These are phyloP conservation scores for Augochlorella aurata DNA, from an alignment of 2,888 invertebrate genomes.

Conservation along the genomic window DNA sequence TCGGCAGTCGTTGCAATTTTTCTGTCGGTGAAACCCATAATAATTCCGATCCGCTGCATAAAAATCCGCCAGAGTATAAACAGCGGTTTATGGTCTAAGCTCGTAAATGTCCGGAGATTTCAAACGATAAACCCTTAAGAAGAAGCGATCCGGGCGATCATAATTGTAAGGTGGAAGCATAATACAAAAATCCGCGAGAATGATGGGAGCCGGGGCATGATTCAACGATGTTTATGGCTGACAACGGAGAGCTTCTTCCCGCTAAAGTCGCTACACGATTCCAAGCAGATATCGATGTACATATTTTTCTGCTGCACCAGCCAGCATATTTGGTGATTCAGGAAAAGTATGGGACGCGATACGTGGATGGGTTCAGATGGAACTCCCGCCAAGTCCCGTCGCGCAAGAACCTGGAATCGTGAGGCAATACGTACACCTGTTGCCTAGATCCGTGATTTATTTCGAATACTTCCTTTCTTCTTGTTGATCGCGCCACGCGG, in stretches of 20 bases:
- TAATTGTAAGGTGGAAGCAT: background rate
- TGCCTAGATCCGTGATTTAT: slow-evolving; percentile 74
- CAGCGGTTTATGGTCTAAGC: background rate
- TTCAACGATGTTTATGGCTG: slow-evolving; percentile 7
- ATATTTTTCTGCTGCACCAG: slow-evolving; percentile 42
- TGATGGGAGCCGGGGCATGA: background rate
- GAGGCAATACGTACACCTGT: slow-evolving; percentile 75
- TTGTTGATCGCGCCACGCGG: slow-evolving; percentile 57
- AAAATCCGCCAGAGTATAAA: background rate
- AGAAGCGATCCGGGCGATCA: background rate
- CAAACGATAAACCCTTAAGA: background rate
- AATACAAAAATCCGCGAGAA: background rate
- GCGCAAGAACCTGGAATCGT: slow-evolving; percentile 65
- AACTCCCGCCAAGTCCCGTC: slow-evolving; percentile 54
- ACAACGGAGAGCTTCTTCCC: slow-evolving; percentile 25
- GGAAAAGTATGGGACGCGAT: slow-evolving; percentile 53
- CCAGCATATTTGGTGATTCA: slow-evolving; percentile 62
- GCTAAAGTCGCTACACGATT: slow-evolving; percentile 16
- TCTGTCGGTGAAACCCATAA: too few species aligned
- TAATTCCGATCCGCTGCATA: background rate
- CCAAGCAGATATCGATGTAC: slow-evolving; percentile 35
- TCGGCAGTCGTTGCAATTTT: too few species aligned
- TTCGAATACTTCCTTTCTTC: slow-evolving; percentile 63
- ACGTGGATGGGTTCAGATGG: slow-evolving; percentile 55
- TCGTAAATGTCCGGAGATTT: background rate